phyloP scores from a whole-genome alignment of 2,113 vertebrate genomes.

The Dasyurus viverrinus region DNA sequence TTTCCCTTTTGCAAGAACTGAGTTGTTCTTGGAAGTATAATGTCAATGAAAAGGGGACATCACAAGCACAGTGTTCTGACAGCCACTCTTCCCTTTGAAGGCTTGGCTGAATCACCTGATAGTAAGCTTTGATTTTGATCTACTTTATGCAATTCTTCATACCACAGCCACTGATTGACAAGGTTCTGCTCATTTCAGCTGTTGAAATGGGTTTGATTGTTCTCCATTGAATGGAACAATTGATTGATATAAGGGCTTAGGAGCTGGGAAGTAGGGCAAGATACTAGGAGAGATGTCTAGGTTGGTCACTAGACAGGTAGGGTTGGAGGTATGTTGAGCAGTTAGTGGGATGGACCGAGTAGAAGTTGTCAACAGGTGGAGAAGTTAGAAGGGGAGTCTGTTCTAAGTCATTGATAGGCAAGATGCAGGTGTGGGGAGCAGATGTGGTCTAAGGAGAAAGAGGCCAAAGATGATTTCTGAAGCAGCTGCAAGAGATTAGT shows the following conservation, averaged over 20 bases:
- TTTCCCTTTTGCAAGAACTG: constrained; percentile 56
- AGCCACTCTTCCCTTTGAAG: neutral
- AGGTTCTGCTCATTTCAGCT: constrained; percentile 58
- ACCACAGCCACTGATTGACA: neutral
- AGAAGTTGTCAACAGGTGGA: constrained; percentile 43
- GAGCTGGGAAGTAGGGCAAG: constrained; percentile 11
- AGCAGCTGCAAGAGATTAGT: constrained; percentile 18
- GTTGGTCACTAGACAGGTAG: constrained; percentile 2
- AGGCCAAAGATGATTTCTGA: neutral
- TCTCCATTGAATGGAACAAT: constrained; percentile 17
- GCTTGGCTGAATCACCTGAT: neutral
- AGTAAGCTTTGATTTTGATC: neutral
- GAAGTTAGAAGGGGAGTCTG: neutral
- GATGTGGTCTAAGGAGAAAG: constrained; percentile 1
- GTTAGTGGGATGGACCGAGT: constrained; percentile 37
- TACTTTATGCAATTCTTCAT: neutral
- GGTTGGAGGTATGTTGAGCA: constrained; percentile 48
- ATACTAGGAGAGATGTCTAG: neutral
- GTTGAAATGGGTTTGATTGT: constrained; percentile 54
- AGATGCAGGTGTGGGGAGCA: neutral
- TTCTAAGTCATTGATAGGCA: neutral
- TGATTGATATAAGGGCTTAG: neutral
- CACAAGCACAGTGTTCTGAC: rapidly evolving
- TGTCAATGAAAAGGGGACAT: neutral
- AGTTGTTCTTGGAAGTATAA: constrained; percentile 19